phyloP scores from a whole-genome alignment of 2,797 vertebrate genomes.

The Epinephelus coioides region DNA sequence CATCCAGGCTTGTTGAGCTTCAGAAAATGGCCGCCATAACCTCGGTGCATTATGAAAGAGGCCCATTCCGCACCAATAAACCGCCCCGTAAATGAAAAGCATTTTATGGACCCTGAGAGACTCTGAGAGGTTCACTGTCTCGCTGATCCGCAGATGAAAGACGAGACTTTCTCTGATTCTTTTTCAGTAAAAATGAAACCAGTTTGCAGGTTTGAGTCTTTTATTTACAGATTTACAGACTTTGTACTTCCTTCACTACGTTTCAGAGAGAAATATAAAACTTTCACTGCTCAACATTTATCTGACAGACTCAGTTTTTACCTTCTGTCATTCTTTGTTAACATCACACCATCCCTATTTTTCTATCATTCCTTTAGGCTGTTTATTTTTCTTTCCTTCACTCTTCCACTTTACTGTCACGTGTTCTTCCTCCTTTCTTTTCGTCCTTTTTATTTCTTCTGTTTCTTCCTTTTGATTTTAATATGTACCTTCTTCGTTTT shows the following conservation, averaged over 20 bases:
- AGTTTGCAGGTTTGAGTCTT: background rate
- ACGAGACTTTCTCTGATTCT: background rate
- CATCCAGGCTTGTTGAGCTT: constrained; percentile 9
- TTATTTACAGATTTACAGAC: background rate
- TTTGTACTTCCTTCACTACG: background rate
- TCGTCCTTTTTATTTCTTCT: too few species aligned
- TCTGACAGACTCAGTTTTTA: too few species aligned
- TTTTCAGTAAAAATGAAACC: too few species aligned
- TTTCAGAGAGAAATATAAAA: background rate
- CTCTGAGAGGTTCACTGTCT: background rate
- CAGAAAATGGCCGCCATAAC: constrained; percentile 6
- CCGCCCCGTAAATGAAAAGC: constrained; percentile 6
- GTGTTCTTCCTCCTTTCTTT: too few species aligned
- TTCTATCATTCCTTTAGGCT: too few species aligned
- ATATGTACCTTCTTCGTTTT: too few species aligned
- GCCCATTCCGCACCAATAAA: background rate
- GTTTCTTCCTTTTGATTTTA: too few species aligned
- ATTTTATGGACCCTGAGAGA: background rate
- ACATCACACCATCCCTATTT: too few species aligned
- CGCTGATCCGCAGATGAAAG: background rate
- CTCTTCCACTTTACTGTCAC: too few species aligned
- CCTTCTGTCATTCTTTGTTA: too few species aligned
- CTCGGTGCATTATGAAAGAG: constrained; percentile 4
- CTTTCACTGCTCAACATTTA: too few species aligned
- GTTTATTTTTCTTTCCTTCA: too few species aligned